Conservation (phyloP, 2,113 vertebrate genomes). For the Catharus bicknelli region DNA sequence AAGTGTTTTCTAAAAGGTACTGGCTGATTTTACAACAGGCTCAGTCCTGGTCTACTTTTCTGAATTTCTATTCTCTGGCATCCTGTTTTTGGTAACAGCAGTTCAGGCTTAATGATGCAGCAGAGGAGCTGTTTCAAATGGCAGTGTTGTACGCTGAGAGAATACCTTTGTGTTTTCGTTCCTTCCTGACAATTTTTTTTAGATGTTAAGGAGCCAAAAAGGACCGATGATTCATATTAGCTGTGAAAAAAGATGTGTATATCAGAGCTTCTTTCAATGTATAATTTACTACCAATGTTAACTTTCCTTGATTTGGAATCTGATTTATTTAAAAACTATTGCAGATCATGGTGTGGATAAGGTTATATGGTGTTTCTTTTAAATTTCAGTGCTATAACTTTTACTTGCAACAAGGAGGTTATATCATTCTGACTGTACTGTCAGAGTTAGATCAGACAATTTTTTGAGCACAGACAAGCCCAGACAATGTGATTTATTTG, state of each 20-base stretch:
- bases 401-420: neutral
- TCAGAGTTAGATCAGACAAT: neutral
- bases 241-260: neutral
- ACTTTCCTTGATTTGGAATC: neutral
- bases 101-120: neutral
- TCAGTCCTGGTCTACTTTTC: neutral
- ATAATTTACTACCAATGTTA: neutral
- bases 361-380: neutral
- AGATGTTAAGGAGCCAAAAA: neutral
- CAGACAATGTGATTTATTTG: slow-evolving; percentile 39
- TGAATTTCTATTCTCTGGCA: neutral
- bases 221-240: neutral
- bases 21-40: neutral
- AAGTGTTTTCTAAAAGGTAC: neutral
- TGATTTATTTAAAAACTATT: neutral
- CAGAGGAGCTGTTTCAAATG: neutral
- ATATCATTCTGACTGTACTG: neutral
- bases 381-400: slow-evolving; percentile 2
- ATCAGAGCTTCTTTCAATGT: neutral
- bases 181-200: neutral
- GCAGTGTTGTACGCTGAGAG: neutral
- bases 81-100: neutral
- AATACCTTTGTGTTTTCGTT: neutral
- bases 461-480: slow-evolving; percentile 3
- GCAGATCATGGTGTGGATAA: neutral